Base-by-base conservation (phyloP, 2,888 invertebrate genomes). In the Sialis lutaria region DNA sequence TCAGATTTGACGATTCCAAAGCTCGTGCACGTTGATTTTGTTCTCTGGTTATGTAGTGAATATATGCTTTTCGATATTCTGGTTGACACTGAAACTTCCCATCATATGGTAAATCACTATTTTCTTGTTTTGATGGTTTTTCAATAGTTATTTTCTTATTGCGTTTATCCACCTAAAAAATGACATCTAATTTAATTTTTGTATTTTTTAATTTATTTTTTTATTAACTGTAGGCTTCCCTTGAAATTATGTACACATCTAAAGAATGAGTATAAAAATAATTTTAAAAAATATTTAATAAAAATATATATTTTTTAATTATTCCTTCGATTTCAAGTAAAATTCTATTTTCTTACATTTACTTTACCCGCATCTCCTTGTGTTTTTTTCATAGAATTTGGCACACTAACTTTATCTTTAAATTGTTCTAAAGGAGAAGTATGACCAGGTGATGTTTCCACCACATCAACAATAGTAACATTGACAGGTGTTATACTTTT, bases 51-150 rank as follows among this genome's bases (percentile, higher is more conserved):
- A 57, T 64, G 57, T 54, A 69, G 60, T 59, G 68, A 53, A 56
- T 61, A 56, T 58, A 64, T 12, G 69, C 68, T 51, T 63, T 67
- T 43, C 67, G 61, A 50, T 71, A 71, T 55, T 71, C 71, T 1
- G 70, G 70, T 51, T 63, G 63, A 49, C 63, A 63, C 53, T 63
- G 61, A 45, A 63, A 61, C 9, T 55, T 53, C 3, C 46, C 48
- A 13, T 60, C 62, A 44, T 60, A 59, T 40, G 60, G 51, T 51
- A 59, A 57, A 48, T 60, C 48, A 50, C 58, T 57, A 2, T 57
- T 47, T 48, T 56, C 56, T 6, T 55, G 52, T 47, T 55, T 58
- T 12, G 53, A 46, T 10, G 53, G 50, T 54, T 61, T 49, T 58
- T 55, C 5, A 58, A 58, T 31, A 50, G 51, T 48, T 60, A 58